Evolutionary conservation across 1,140 invertebrate species (phyloP).

Genomic region (Bacillus rossius): DNA sequence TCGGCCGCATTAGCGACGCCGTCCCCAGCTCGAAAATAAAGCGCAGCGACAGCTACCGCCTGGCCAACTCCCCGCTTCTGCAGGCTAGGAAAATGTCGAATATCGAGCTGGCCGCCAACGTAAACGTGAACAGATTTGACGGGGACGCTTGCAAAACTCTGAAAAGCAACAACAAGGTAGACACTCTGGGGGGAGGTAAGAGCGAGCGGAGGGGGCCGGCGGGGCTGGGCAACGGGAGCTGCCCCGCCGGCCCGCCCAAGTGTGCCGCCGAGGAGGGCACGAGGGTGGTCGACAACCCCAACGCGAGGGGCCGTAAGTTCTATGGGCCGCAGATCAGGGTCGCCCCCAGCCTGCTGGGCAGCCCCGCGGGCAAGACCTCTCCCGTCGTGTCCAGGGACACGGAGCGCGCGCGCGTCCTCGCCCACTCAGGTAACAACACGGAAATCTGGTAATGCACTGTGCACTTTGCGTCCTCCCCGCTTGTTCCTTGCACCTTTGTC

Average conservation of each 20-base stretch:
- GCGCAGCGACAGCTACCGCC: slow-evolving; percentile 78
- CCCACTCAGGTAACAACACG: slow-evolving; percentile 16
- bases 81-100: slow-evolving; percentile 15
- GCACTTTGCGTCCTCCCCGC: not conserved
- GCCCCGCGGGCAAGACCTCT: not conserved
- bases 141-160: no score
- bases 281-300: slow-evolving; percentile 17
- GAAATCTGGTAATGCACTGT: slow-evolving; percentile 25
- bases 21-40: slow-evolving; percentile 50
- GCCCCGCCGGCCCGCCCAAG: no score
- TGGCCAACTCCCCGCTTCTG: slow-evolving; percentile 63
- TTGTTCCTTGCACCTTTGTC: not conserved
- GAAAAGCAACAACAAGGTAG: no score
- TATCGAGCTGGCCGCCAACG: slow-evolving; percentile 13
- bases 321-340: slow-evolving; percentile 20
- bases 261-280: not conserved
- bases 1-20: slow-evolving; percentile 7
- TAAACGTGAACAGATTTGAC: not conserved
- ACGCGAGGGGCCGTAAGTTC: slow-evolving; percentile 17
- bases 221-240: no score
- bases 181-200: no score
- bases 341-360: slow-evolving; percentile 9
- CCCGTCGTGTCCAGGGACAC: slow-evolving; percentile 5
- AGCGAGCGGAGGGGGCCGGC: no score
- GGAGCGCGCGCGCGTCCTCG: slow-evolving; percentile 4